phyloP scores from a whole-genome alignment of 2,888 invertebrate genomes.

The Schrankia costaestrigalis region DNA sequence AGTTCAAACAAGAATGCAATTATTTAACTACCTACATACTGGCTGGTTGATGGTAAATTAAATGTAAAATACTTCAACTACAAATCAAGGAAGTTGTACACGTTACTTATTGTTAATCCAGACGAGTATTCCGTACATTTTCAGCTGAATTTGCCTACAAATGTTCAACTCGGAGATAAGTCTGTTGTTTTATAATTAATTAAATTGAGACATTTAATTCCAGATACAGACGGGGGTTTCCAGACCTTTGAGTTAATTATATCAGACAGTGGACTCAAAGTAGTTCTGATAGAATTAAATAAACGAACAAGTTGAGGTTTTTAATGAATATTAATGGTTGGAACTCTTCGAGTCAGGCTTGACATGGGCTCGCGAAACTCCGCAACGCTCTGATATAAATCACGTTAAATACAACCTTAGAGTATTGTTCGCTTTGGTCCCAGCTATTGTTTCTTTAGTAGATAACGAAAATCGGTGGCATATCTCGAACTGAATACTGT shows the following conservation, averaged over 20 bases:
- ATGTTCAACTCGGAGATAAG: slow-evolving; percentile 11
- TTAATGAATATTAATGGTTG: slow-evolving; percentile 72
- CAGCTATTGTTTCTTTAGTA: too few species aligned
- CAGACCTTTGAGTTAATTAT: slow-evolving; percentile 15
- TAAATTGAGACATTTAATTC: slow-evolving; percentile 15
- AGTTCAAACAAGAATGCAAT: too few species aligned
- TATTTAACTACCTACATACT: too few species aligned
- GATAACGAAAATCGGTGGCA: too few species aligned
- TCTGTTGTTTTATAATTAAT: slow-evolving; percentile 18
- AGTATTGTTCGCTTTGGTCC: slow-evolving; percentile 42
- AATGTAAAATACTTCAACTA: not conserved
- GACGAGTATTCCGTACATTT: too few species aligned
- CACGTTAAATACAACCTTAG: slow-evolving; percentile 53
- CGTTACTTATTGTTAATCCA: too few species aligned
- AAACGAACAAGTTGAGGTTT: slow-evolving; percentile 59
- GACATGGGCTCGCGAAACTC: slow-evolving; percentile 60
- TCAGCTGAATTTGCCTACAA: not conserved
- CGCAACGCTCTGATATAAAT: slow-evolving; percentile 61
- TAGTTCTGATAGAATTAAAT: slow-evolving; percentile 62
- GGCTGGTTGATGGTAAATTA: too few species aligned
- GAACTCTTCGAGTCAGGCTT: slow-evolving; percentile 62
- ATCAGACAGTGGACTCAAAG: slow-evolving; percentile 21
- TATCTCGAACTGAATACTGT: too few species aligned
- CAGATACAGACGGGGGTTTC: slow-evolving; percentile 6
- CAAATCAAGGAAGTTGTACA: not conserved